phyloP scores from a whole-genome alignment of 64 coral and sea anemone species.

The Stylophora pistillata region DNA sequence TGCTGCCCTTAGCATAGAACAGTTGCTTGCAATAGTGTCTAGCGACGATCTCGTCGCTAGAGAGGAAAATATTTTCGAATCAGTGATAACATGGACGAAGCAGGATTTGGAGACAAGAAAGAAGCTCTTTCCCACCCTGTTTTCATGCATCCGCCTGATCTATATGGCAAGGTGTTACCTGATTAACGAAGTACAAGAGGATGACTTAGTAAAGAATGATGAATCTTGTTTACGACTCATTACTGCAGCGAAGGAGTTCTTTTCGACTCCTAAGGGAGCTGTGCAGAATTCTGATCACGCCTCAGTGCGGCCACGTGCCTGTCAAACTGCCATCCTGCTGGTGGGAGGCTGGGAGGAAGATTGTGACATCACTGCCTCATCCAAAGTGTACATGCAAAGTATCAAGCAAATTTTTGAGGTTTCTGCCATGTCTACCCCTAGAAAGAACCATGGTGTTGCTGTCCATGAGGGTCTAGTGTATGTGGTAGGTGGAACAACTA shows the following conservation, averaged over 20 bases:
- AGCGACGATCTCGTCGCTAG: conserved; percentile 81
- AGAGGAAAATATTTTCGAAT: conserved; percentile 83
- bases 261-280: conserved; percentile 45
- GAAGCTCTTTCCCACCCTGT: conserved; percentile 63
- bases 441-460: conserved; percentile 81
- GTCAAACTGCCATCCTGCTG: conserved; percentile 69
- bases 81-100: conserved; percentile 73
- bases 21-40: conserved; percentile 68
- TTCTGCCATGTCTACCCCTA: conserved; percentile 61
- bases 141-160: conserved; percentile 70
- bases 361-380: conserved; percentile 41
- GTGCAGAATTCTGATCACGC: conserved; percentile 7
- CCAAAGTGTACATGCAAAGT: conserved; percentile 66
- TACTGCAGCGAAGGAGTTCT: conserved; percentile 63
- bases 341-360: conserved; percentile 65
- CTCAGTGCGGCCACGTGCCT: conserved; percentile 51
- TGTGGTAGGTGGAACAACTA: conserved; percentile 63
- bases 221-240: conserved; percentile 60
- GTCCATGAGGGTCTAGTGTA: conserved; percentile 72
- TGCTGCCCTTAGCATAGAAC: conserved; percentile 43
- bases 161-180: conserved; percentile 78
- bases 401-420: conserved; percentile 52
- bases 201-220: conserved; percentile 62
- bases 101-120: conserved; percentile 54
- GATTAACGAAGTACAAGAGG: conserved; percentile 61